These are phyloP conservation scores for Emesis russula DNA, from an alignment of 2,888 invertebrate species.

Conservation along the genomic window DNA sequence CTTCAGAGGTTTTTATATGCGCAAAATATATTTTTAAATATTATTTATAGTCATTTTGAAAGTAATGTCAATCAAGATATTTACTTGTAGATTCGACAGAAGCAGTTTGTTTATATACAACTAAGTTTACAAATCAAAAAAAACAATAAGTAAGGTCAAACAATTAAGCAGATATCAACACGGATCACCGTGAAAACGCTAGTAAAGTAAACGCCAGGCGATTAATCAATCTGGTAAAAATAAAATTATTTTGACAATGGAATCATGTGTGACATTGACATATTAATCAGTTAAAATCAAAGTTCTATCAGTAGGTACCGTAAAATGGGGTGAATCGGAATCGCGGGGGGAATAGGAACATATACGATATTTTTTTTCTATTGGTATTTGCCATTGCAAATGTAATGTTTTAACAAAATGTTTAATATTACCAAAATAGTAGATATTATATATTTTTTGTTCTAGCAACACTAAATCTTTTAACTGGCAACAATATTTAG, in stretches of 20 bases:
- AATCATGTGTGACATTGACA: no score
- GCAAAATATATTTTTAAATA: constrained; percentile 28
- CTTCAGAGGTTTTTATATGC: constrained; percentile 64
- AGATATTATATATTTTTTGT: not conserved
- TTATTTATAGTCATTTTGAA: not conserved
- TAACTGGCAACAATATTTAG: not conserved
- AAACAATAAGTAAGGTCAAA: no score
- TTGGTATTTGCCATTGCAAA: not conserved
- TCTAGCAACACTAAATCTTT: not conserved
- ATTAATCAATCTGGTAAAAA: no score
- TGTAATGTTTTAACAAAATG: not conserved
- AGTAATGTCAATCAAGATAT: not conserved
- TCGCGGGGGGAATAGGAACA: not conserved
- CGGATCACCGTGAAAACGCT: no score
- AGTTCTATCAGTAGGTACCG: no score
- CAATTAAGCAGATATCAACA: no score
- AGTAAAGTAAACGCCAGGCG: no score
- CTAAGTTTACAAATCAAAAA: no score
- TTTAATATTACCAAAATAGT: constrained; percentile 1
- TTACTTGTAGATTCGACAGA: not conserved
- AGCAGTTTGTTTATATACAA: no score
- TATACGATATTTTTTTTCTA: not conserved
- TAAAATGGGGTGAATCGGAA: not conserved
- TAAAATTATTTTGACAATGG: no score
- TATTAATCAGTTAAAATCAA: no score